Base-by-base conservation (phyloP, 1,140 invertebrate species). In the Neelides sp. region DNA sequence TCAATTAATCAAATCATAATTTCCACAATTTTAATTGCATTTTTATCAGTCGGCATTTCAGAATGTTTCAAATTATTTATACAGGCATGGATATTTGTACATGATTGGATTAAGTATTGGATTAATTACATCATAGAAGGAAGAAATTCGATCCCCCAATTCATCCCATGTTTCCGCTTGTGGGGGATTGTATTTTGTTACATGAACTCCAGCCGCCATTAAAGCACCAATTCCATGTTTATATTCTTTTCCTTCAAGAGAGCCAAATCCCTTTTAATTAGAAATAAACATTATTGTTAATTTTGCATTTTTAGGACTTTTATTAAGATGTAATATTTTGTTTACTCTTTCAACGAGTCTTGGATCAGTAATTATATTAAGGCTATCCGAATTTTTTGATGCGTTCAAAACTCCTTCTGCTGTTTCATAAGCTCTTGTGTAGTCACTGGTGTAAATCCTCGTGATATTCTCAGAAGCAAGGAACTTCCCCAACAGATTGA, bases 401-500 rank as follows among this genome's bases (percentile, higher is more conserved):
- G 37, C 19, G n/a, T 24, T 19, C 5, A 15, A 19, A 51, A 51
- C 39, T 13, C 30, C 50, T n/a, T 51, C 28, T 13, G 50, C 50
- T 26, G 50, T 51, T 12, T 28, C 13, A 15, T 36, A 28, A 42
- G 50, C 50, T 51, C 50, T 44, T n/a, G 42, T 27, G 17, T 51
- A 51, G 42, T 51, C 42, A 30, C 50, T 51, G 17, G 41, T 37
- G 17, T 51, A 51, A 4, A 51, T 32, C 24, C 42, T 40, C 10
- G 50, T 51, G 3, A 51, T 36, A 17, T 51, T 51, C 22, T 45
- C 50, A 23, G 23, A 28, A 13, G 41, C 15, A 2, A 51, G 35
- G 32, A 45, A 51, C 32, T 51, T 51, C 5, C 41, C 50, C 32
- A 51, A 39, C 24, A 45, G 42, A 24, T 51, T 40, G 39, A 49